Evolutionary conservation across 2,797 vertebrate genomes (phyloP).

Genomic region (Lerista edwardsae): DNA sequence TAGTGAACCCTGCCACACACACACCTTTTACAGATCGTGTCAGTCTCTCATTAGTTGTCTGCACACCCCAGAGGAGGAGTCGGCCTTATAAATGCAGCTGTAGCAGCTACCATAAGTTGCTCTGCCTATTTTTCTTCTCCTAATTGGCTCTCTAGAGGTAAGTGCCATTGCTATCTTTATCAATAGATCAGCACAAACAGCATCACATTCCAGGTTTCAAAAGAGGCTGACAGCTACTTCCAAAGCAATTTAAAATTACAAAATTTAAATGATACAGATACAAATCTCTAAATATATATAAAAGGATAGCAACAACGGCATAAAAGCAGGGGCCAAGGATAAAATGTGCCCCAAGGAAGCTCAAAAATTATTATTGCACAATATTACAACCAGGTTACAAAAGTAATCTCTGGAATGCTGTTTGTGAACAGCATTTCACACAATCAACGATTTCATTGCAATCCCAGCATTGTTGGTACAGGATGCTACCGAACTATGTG

Average conservation of each 20-base stretch:
- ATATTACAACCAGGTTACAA: too few species aligned
- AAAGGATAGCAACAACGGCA: too few species aligned
- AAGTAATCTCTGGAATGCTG: conserved; percentile 24
- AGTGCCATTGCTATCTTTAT: conserved; percentile 60
- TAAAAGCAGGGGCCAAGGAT: too few species aligned
- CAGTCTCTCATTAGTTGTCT: conserved; percentile 65
- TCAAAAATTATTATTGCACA: too few species aligned
- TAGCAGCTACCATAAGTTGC: conserved; percentile 50
- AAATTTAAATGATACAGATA: too few species aligned
- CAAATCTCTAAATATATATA: too few species aligned
- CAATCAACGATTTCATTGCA: neutral
- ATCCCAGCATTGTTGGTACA: conserved; percentile 7
- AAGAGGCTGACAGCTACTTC: neutral
- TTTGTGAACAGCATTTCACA: neutral
- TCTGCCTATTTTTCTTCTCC: conserved; percentile 54
- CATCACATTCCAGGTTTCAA: conserved; percentile 38
- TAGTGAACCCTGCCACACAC: conserved; percentile 11
- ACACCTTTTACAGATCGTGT: conserved; percentile 36
- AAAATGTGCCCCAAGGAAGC: too few species aligned
- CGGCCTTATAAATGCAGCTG: conserved; percentile 48
- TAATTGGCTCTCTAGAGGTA: conserved; percentile 61
- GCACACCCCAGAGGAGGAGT: conserved; percentile 59
- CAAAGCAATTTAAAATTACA: too few species aligned
- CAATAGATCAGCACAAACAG: conserved; percentile 40
- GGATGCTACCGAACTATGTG: conserved; percentile 11